Conservation (phyloP, 2,113 vertebrate genomes). For the Stegastes partitus region DNA sequence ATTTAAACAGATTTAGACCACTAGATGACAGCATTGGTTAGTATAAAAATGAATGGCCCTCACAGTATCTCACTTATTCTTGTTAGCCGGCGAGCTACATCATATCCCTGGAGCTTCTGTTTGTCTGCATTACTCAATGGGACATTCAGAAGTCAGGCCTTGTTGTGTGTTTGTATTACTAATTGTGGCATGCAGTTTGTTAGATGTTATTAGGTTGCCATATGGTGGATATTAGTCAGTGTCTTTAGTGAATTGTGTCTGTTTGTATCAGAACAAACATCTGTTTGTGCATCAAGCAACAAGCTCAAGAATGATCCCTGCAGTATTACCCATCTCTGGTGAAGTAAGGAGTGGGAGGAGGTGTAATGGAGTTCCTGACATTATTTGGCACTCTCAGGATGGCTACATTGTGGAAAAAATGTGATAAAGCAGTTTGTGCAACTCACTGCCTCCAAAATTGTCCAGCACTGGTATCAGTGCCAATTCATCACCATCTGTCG, state of each 20-base stretch:
- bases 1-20: conserved; percentile 46
- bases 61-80: not conserved
- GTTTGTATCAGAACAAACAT: conserved; percentile 51
- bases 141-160: conserved; percentile 26
- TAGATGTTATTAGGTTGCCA: conserved; percentile 36
- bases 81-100: conserved; percentile 5
- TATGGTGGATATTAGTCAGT: conserved; percentile 47
- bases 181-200: conserved; percentile 36
- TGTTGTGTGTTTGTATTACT: conserved; percentile 32
- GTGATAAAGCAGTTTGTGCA: conserved; percentile 64
- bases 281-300: conserved; percentile 42
- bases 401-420: conserved; percentile 49
- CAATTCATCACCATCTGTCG: conserved; percentile 78
- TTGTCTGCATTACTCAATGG: conserved; percentile 1
- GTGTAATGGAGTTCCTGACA: conserved; percentile 20
- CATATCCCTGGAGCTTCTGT: conserved; percentile 6
- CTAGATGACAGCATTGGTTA: conserved; percentile 77
- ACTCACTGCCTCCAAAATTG: conserved; percentile 61
- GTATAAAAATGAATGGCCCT: conserved; percentile 10
- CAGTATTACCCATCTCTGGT: conserved; percentile 33
- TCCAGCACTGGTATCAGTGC: conserved; percentile 46
- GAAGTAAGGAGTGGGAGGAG: conserved; percentile 17
- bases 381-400: conserved; percentile 29
- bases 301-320: conserved; percentile 24
- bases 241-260: conserved; percentile 43